Percentiles rank a stretch among this genome's conserved stretches.
Conservation (phyloP, 1,140 invertebrate genomes). For the Chironomus tepperi region DNA sequence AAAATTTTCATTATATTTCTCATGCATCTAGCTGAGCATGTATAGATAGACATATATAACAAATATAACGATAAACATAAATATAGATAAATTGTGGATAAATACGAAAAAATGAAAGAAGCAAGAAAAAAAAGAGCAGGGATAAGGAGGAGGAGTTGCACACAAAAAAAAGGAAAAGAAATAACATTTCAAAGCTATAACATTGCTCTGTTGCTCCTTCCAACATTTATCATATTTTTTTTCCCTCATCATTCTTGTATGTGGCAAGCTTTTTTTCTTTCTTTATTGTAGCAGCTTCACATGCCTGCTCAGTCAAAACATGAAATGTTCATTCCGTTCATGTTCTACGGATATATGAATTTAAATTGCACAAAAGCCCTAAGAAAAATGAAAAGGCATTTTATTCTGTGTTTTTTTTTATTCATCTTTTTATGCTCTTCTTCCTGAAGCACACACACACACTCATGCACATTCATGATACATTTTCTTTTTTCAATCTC, state of each 20-base stretch:
- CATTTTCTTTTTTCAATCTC: too few relatives aligned
- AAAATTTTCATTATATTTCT: slow-evolving; percentile 15
- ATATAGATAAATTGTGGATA: slow-evolving; percentile 8
- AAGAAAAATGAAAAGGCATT: slow-evolving; percentile 6
- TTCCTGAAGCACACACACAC: too few relatives aligned
- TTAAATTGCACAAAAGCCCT: slow-evolving; percentile 2
- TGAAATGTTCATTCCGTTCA: background rate
- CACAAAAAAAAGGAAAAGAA: too few relatives aligned
- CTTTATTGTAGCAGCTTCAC: background rate
- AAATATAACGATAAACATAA: too few relatives aligned
- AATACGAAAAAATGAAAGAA: background rate
- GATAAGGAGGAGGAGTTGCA: background rate
- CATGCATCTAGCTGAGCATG: background rate
- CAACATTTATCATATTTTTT: too few relatives aligned
- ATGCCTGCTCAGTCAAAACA: background rate
- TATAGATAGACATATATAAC: too few relatives aligned
- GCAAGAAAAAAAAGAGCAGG: background rate
- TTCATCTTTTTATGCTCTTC: too few relatives aligned
- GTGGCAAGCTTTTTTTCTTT: background rate
- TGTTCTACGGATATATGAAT: background rate
- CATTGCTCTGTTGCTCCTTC: too few relatives aligned
- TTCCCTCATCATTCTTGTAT: background rate
- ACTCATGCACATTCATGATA: too few relatives aligned
- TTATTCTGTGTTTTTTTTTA: background rate
- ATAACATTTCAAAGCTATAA: too few relatives aligned